These are phyloP conservation scores for Ephydatia muelleri DNA, from an alignment of 37 sponge, comb jelly and placozoan species.

Conservation along the genomic window DNA sequence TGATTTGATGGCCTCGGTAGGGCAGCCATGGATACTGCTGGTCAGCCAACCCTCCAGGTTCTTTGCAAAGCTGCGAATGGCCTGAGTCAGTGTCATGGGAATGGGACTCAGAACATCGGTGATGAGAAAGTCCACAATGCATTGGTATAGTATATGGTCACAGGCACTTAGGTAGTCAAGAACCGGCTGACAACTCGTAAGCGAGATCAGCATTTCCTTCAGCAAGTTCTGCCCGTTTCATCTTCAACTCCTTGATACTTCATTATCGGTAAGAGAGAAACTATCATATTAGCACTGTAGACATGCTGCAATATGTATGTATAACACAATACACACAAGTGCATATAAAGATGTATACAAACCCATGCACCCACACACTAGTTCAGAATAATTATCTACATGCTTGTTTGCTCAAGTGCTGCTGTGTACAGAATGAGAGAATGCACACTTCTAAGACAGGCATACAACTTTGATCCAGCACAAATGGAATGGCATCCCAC, in stretches of 20 bases:
- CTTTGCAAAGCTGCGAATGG: slow-evolving; percentile 97
- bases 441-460: not conserved
- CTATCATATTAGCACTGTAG: not conserved
- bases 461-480: too few species aligned
- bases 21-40: slow-evolving; percentile 71
- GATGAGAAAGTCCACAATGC: slow-evolving; percentile 89
- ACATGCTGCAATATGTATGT: too few species aligned
- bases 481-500: not conserved
- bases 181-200: slow-evolving; percentile 65
- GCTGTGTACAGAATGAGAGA: too few species aligned
- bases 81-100: slow-evolving; percentile 95
- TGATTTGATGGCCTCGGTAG: slow-evolving; percentile 54
- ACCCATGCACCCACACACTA: too few species aligned
- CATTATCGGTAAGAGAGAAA: not conserved
- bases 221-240: slow-evolving; percentile 68
- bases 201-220: slow-evolving; percentile 53
- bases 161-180: slow-evolving; percentile 74
- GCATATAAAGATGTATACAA: too few species aligned
- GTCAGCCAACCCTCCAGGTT: slow-evolving; percentile 87
- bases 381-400: too few species aligned
- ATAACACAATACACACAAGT: too few species aligned
- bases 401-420: too few species aligned
- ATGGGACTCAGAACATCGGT: slow-evolving; percentile 94
- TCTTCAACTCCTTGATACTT: slow-evolving; percentile 25
- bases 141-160: slow-evolving; percentile 95